Conservation (phyloP, 2,113 vertebrate species). For the Puma concolor region DNA sequence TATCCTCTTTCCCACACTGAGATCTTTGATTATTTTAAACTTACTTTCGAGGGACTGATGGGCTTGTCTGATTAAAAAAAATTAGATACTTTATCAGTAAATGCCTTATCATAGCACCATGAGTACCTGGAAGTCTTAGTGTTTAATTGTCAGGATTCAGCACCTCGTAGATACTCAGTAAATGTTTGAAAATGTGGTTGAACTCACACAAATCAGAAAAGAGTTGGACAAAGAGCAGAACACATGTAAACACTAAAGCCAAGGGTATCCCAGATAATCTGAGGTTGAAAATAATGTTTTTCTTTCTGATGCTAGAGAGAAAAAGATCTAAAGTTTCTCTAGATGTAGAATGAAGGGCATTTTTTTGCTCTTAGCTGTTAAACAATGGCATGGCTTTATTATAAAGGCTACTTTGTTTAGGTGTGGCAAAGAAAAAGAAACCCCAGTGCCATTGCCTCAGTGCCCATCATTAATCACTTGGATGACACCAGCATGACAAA, state of each 20-base stretch:
- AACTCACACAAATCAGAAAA: constrained; percentile 48
- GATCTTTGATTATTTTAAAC: not conserved
- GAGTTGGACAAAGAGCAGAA: constrained; percentile 23
- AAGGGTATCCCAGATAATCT: not conserved
- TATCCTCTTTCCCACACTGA: not conserved
- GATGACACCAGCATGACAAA: not conserved
- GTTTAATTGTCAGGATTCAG: not conserved
- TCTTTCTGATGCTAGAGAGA: not conserved
- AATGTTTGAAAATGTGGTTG: constrained; percentile 43
- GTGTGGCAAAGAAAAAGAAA: not conserved
- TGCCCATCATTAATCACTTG: constrained; percentile 39
- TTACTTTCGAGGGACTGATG: not conserved
- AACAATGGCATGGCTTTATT: constrained; percentile 54
- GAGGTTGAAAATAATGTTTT: not conserved
- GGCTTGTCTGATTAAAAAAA: constrained; percentile 44
- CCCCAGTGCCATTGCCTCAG: not conserved
- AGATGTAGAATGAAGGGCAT: not conserved
- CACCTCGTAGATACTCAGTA: not conserved
- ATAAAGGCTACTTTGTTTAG: not conserved
- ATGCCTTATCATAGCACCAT: not conserved
- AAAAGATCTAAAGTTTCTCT: not conserved
- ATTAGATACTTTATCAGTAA: not conserved
- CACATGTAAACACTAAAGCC: constrained; percentile 21
- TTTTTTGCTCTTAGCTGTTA: not conserved
- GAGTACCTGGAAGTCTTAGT: not conserved